Conservation (phyloP, 53 echinoderm and acorn worm species). For the Antedon mediterranea region DNA sequence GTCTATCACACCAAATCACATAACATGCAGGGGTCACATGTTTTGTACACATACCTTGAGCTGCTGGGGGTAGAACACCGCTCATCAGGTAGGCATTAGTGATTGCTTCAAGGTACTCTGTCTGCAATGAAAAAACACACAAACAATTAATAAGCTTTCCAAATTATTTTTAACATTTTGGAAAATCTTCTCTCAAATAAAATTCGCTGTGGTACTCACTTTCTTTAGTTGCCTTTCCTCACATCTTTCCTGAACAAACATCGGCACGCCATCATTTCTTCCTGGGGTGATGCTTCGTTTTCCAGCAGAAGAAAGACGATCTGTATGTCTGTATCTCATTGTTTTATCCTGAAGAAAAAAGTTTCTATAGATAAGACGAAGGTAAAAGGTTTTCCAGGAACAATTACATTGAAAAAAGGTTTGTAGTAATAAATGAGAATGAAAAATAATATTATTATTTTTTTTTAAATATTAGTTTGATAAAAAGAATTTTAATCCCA, state of each 20-base stretch:
- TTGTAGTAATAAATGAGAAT: too few species aligned
- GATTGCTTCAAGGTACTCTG: conserved; percentile 89
- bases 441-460: too few species aligned
- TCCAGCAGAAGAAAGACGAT: conserved; percentile 63
- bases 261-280: conserved; percentile 44
- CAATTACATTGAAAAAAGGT: too few species aligned
- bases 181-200: too few species aligned
- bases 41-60: conserved; percentile 39
- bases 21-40: too few species aligned
- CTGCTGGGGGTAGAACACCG: conserved; percentile 64
- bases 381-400: too few species aligned
- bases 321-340: conserved; percentile 63
- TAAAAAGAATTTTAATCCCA: too few species aligned
- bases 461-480: too few species aligned
- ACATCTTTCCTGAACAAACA: conserved; percentile 55
- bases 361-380: neutral
- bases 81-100: conserved; percentile 97
- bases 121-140: conserved; percentile 23
- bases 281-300: conserved; percentile 35
- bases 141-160: neutral
- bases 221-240: conserved; percentile 54
- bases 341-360: conserved; percentile 11
- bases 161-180: neutral
- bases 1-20: too few species aligned
- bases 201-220: too few species aligned